Evolutionary conservation across 1,140 invertebrate species (phyloP).

Genomic region (Drosophila navojoa): DNA sequence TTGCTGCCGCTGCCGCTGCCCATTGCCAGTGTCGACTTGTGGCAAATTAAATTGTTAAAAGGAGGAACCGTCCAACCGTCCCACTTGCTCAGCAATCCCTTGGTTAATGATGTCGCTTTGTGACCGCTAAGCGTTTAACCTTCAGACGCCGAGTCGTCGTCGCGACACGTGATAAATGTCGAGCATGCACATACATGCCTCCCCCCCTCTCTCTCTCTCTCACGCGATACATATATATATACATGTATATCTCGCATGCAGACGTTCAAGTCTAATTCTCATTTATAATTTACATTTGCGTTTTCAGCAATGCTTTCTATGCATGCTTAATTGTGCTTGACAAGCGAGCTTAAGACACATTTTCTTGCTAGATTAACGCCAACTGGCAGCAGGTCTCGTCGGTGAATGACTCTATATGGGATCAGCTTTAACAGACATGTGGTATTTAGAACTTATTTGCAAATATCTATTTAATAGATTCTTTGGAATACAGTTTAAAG

Average conservation of each 20-base stretch:
- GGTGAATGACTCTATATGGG: not conserved
- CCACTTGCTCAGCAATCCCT: constrained; percentile 1
- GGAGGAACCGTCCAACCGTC: not conserved
- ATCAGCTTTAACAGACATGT: not conserved
- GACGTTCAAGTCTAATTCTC: constrained; percentile 6
- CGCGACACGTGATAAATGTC: constrained; percentile 38
- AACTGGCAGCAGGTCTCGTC: constrained; percentile 25
- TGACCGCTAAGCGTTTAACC: constrained; percentile 77
- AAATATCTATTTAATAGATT: too few relatives aligned
- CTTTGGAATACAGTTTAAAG: too few relatives aligned
- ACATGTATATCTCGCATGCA: constrained; percentile 30
- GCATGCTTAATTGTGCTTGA: constrained; percentile 64
- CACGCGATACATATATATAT: constrained; percentile 5
- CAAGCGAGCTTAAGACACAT: constrained; percentile 70
- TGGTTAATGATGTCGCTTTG: constrained; percentile 75
- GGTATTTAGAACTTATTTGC: too few relatives aligned
- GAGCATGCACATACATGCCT: constrained; percentile 31
- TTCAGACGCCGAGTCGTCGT: constrained; percentile 50
- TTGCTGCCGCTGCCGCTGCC: constrained; percentile 39
- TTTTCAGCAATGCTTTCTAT: constrained; percentile 50
- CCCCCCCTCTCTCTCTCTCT: too few relatives aligned
- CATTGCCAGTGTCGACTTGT: constrained; percentile 42
- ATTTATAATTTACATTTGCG: constrained; percentile 63
- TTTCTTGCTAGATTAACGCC: constrained; percentile 72
- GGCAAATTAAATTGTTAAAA: constrained; percentile 77